These are phyloP conservation scores for Melinaea marsaeus DNA, from an alignment of 2,888 invertebrate species.

Conservation along the genomic window DNA sequence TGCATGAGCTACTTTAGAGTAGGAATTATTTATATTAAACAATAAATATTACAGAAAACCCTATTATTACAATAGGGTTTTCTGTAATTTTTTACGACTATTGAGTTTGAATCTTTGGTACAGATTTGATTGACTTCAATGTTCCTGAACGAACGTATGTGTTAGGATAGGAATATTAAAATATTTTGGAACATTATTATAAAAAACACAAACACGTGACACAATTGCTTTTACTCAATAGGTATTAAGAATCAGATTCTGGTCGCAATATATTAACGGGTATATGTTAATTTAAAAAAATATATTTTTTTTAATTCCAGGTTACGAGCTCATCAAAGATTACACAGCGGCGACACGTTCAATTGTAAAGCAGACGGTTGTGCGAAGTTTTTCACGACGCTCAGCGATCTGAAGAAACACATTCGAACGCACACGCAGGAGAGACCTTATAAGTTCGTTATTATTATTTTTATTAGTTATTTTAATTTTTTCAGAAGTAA, in stretches of 20 bases:
- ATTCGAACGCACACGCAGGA: conserved; percentile 94
- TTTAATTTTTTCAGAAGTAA: neutral
- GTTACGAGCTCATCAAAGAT: conserved; percentile 91
- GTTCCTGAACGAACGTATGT: no score
- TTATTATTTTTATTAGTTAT: neutral
- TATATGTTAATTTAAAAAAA: neutral
- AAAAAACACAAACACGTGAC: no score
- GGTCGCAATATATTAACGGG: neutral
- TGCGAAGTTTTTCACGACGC: conserved; percentile 93
- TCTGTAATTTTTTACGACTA: no score
- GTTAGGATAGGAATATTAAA: no score
- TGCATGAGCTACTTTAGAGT: no score
- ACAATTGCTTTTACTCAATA: no score
- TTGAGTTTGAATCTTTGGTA: no score
- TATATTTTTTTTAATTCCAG: conserved; percentile 55
- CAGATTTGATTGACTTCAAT: no score
- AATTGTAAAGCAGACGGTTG: conserved; percentile 92
- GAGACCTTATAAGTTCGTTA: conserved; percentile 88
- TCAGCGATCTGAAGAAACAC: conserved; percentile 96
- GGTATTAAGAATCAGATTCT: no score
- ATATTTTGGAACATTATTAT: no score
- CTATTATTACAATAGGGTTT: no score
- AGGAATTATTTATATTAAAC: neutral
- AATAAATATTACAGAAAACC: conserved; percentile 11
- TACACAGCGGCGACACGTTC: conserved; percentile 96